Conservation (phyloP, 2,888 invertebrate genomes). For the Serrognathus titanus region DNA sequence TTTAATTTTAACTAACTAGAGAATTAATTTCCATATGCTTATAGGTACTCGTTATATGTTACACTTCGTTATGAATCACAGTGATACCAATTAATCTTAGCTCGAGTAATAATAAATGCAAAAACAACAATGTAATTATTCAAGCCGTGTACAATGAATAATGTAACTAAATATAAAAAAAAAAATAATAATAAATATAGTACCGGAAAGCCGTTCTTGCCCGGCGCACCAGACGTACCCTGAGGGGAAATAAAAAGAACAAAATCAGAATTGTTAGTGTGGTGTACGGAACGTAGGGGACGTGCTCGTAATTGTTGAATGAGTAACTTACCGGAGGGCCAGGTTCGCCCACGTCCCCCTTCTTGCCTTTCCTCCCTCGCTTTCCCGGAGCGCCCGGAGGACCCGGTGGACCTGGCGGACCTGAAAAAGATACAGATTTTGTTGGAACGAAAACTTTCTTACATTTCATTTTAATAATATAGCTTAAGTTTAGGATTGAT, state of each 20-base stretch:
- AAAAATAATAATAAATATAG: constrained; percentile 52
- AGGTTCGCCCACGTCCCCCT: constrained; percentile 79
- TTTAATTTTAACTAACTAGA: too few relatives aligned
- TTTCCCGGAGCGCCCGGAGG: constrained; percentile 84
- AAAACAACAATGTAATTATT: not conserved
- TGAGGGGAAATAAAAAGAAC: constrained; percentile 48
- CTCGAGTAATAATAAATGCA: too few relatives aligned
- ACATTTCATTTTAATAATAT: too few relatives aligned
- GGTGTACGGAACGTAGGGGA: constrained; percentile 20
- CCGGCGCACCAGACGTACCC: constrained; percentile 77
- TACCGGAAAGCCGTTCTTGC: constrained; percentile 91
- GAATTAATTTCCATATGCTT: too few relatives aligned
- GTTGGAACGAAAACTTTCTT: too few relatives aligned
- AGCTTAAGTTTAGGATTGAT: too few relatives aligned
- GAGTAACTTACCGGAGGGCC: constrained; percentile 71
- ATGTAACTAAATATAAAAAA: constrained; percentile 37
- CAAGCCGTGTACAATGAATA: constrained; percentile 7
- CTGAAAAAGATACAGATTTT: constrained; percentile 24
- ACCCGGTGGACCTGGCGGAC: constrained; percentile 63
- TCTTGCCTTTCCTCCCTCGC: constrained; percentile 85
- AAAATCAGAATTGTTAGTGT: constrained; percentile 25
- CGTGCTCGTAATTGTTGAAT: constrained; percentile 21
- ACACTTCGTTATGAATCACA: too few relatives aligned
- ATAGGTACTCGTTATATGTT: too few relatives aligned
- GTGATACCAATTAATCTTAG: too few relatives aligned